Evolutionary conservation across 1,140 invertebrate species (phyloP).

Genomic region (Macrocentrus cingulum): DNA sequence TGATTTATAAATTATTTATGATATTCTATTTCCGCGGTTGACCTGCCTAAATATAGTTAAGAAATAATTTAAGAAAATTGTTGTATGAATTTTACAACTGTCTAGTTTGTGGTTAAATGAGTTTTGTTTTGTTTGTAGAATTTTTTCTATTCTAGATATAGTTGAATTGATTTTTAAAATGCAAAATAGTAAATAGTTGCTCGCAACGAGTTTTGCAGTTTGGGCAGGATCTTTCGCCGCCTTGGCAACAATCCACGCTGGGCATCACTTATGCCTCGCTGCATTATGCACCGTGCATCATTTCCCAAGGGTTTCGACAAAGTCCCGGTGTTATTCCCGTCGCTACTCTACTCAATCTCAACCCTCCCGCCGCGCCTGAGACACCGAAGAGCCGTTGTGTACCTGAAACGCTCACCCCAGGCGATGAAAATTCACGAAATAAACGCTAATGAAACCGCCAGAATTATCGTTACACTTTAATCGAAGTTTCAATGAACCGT

Average conservation of each 20-base stretch:
- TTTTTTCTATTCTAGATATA: no score
- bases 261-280: slow-evolving; percentile 43
- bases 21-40: no score
- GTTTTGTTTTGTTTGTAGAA: no score
- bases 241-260: slow-evolving; percentile 38
- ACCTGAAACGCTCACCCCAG: not conserved
- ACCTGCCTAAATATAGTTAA: no score
- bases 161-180: no score
- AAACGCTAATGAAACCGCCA: slow-evolving; percentile 1
- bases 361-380: not conserved
- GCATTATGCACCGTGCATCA: slow-evolving; percentile 47
- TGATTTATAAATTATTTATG: no score
- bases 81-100: no score
- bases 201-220: slow-evolving; percentile 16
- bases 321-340: slow-evolving; percentile 1
- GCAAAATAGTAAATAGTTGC: slow-evolving; percentile 23
- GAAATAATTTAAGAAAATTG: no score
- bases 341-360: not conserved
- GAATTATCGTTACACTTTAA: no score
- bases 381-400: not conserved
- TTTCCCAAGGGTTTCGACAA: slow-evolving; percentile 40
- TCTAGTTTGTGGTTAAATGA: no score
- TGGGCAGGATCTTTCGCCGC: slow-evolving; percentile 26
- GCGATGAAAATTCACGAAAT: slow-evolving; percentile 31
- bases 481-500: no score